Evolutionary conservation across 2,113 vertebrate genomes (phyloP), one percentile per base, ranked within the genome.

Genomic region (Camarhynchus parvulus): DNA sequence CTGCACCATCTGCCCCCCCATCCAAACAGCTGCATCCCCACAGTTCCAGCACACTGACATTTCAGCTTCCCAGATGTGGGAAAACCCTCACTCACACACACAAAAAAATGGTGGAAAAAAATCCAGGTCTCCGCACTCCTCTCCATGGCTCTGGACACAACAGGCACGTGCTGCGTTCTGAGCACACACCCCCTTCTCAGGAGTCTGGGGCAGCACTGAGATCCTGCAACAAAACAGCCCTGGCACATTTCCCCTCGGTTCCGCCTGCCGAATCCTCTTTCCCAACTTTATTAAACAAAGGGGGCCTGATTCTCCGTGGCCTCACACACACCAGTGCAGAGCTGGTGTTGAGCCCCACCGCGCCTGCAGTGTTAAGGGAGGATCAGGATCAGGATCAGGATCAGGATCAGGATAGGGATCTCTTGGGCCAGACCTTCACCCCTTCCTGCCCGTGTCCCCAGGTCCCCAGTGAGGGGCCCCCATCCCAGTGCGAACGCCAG

Each of bases 241-340:
- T 4, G 37, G 74, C 83, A 47, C 69, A 6, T 41, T 69, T 52
- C 73, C 82, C 47, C 50, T 17, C 5, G 1, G 50, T 85, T 31
- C 50, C 2, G 63, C 80, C 75, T 28, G 27, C 78, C 2, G 42
- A 83, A 69, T 41, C 72, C 31, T 28, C 83, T 91, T 86, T 76
- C 52, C 70, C 37, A 93, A 95, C 90, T 93, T 91, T 88, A 91
- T 78, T 46, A 84, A 94, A 97, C 96, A 97, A 97, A 97, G 87
- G 94, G 87, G 78, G 76, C 86, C 95, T 93, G 58, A 87, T 93
- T 92, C 94, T 96, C 89, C 49, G 2, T 2, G 16, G 90, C 88
- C 82, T 70, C 19, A 55, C 87, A 73, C 17, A 81, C 86, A 8
- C 8, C 47, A 10, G 73, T 1, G 8, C 41, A 5, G 56, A 46